Evolutionary conservation across 1,140 invertebrate species (phyloP), one percentile per base, ranked within the genome.

Genomic region (Heliconius himera): DNA sequence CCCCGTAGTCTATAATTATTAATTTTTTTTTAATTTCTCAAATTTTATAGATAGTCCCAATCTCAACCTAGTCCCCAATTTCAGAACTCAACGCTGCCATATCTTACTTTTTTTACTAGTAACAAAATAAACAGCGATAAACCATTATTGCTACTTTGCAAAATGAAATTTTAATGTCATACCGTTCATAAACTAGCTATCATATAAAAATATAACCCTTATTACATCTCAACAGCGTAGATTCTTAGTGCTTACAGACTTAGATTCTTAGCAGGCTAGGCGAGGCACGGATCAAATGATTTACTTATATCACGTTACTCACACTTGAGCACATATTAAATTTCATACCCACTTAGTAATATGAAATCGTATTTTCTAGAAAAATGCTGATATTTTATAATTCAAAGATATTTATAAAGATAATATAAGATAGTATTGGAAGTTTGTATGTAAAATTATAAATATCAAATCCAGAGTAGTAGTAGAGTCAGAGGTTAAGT

Each of bases 271-370:
- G 60, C 60, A 66, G 13, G 46, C 74, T 76, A 70, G 74, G 60
- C 60, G 49, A 75, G 73, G 13, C 51, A 41, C 22, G 22, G 74
- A 70, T 76, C 74, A 70, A 26, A 76, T 76, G 33, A 76, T 76
- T 76, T 38, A 41, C 74, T 66, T 41, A 49, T 76, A 76, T 76
- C 74, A 49, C 46, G 56, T 76, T 76, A 76, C 74, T 76, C n/a
- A 60, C 56, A 46, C 46, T 41, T 66, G 74, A 70, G 46, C 60
- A 38, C 66, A 76, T 70, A 29, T 76, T 76, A 29, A 76, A 76
- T 66, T 66, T 66, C 60, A 29, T 66, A 29, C 60, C 60, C 60
- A 66, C 60, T 66, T 66, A 66, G 60, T 66, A 66, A 66, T 66
- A 66, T 66, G 60, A 66, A 66, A 66, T 66, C 60, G 4, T 4